Conservation (phyloP, 2,888 invertebrate species). For the Gnatocerus cornutus region DNA sequence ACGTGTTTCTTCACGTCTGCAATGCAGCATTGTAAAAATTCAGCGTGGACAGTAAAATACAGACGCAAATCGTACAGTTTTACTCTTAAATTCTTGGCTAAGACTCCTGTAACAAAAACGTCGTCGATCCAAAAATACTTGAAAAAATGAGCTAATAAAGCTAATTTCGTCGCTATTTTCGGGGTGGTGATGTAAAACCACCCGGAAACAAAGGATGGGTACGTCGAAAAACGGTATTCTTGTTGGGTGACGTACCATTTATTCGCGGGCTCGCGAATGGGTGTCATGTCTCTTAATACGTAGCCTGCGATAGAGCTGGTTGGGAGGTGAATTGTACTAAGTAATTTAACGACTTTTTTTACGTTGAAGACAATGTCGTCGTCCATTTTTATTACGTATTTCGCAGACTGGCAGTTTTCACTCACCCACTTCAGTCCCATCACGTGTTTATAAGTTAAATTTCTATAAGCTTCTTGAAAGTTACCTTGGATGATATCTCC, state of each 20-base stretch:
- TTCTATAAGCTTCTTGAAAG: slow-evolving; percentile 84
- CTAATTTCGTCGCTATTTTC: slow-evolving; percentile 75
- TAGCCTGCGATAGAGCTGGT: slow-evolving; percentile 77
- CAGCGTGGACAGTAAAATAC: slow-evolving; percentile 81
- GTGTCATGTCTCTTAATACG: slow-evolving; percentile 76
- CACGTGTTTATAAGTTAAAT: slow-evolving; percentile 87
- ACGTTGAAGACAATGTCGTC: slow-evolving; percentile 86
- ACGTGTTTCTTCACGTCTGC: slow-evolving; percentile 74
- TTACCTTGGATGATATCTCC: slow-evolving; percentile 84
- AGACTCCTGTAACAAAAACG: slow-evolving; percentile 87
- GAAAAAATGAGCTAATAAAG: slow-evolving; percentile 73
- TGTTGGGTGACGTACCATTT: slow-evolving; percentile 86
- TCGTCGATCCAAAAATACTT: slow-evolving; percentile 95
- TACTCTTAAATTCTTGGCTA: slow-evolving; percentile 77
- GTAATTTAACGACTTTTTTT: slow-evolving; percentile 72
- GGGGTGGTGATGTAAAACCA: slow-evolving; percentile 88
- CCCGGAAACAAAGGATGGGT: slow-evolving; percentile 87
- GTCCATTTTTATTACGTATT: slow-evolving; percentile 85
- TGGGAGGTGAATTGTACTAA: slow-evolving; percentile 68
- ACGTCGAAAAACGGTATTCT: slow-evolving; percentile 77
- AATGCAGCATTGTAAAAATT: slow-evolving; percentile 84
- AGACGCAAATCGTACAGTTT: slow-evolving; percentile 74
- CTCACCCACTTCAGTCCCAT: slow-evolving; percentile 87
- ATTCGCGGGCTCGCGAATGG: slow-evolving; percentile 79
- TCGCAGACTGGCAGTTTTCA: slow-evolving; percentile 75